Base-by-base conservation (phyloP, 53 echinoderm and acorn worm genomes). In the Luidia sarsii region DNA sequence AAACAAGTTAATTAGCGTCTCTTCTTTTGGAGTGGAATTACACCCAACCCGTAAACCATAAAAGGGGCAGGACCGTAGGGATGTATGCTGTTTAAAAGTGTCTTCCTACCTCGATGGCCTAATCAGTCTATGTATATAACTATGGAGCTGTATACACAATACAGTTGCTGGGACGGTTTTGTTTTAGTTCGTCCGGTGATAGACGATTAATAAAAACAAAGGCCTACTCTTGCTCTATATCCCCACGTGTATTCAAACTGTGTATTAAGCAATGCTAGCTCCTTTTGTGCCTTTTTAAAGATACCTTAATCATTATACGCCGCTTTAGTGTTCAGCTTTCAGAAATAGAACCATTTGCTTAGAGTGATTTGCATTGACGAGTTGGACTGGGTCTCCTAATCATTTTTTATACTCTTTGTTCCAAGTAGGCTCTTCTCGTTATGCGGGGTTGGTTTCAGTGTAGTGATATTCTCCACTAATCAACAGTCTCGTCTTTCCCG, bases 61-160 rank as follows among this genome's bases (percentile, higher is more conserved):
- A 72, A 56, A 72, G 72, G 55, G 56, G 56, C 14, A 25, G 39
- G 37, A 39, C 56, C 56, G 56, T 72, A 72, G 72, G 57, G 56
- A 29, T n/a, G n/a, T n/a, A n/a, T n/a, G n/a, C n/a, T n/a, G n/a
- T n/a, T n/a, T n/a, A n/a, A n/a, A n/a, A n/a, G n/a, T n/a, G n/a
- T n/a, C n/a, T n/a, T 50, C 55, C 37, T 23, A 37, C 22, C 53
- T 55, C 56, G 37, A 41, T 41, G 72, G 72, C 72, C 72, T 55
- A 31, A 56, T 56, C 56, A 72, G 72, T 72, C 72, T 72, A 56
- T 72, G 72, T 72, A 72, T 72, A 72, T 72, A 72, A 72, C 72
- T 72, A 55, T 72, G 72, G 72, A 72, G 37, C 55, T 72, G 56
- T 54, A 32, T 72, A 37, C 28, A 6, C 33, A 54, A 23, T 53